Percentiles rank a stretch among this genome's conserved stretches.
Conservation (phyloP, 2,797 vertebrate genomes). For the Pantherophis vulpinus region DNA sequence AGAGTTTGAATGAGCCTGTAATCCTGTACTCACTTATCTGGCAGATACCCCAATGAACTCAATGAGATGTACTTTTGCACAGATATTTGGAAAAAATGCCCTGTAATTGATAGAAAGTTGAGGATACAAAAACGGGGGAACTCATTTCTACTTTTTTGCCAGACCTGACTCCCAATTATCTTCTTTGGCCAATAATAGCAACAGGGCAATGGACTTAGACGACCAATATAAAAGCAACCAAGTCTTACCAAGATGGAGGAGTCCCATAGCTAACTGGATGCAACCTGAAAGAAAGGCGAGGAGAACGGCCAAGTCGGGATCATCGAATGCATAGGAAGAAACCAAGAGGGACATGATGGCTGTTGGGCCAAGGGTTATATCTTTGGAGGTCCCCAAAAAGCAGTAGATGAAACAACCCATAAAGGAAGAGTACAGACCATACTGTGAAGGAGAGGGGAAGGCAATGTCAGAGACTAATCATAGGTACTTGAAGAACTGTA, state of each 20-base stretch:
- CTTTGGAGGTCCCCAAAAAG: conserved; percentile 92
- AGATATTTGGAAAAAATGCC: not conserved
- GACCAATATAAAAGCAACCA: not conserved
- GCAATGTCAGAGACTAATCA: not conserved
- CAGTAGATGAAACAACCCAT: conserved; percentile 92
- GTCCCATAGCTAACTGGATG: conserved; percentile 85
- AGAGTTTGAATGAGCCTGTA: not conserved
- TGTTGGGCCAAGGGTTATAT: conserved; percentile 91
- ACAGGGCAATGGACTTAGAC: not conserved
- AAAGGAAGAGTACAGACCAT: conserved; percentile 92
- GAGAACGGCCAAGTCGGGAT: conserved; percentile 81
- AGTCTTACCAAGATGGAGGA: conserved; percentile 85
- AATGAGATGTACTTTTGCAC: not conserved
- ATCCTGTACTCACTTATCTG: not conserved
- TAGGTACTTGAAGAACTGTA: rapidly evolving
- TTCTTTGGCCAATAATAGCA: not conserved
- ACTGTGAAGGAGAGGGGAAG: conserved; percentile 71
- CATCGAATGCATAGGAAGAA: conserved; percentile 77
- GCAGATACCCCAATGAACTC: not conserved
- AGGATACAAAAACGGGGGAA: not conserved
- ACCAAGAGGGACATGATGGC: conserved; percentile 97
- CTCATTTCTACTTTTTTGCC: not conserved
- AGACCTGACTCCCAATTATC: not conserved
- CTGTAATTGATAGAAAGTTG: not conserved
- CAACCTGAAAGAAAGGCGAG: conserved; percentile 88